Base-by-base conservation (phyloP, 1,140 invertebrate species). In the Drosophila sp. region DNA sequence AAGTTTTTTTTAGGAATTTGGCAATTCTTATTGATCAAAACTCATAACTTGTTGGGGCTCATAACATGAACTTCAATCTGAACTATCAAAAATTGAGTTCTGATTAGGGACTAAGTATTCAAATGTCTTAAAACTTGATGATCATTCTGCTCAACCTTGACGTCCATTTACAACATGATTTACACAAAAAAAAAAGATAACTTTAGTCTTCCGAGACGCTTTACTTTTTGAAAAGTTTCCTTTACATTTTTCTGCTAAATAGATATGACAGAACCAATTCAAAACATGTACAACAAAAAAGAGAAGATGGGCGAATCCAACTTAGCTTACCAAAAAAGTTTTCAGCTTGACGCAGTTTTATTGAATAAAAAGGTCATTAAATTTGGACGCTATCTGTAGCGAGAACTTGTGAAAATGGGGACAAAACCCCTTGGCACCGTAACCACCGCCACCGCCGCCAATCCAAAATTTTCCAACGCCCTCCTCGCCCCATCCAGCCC, bases 301-400 rank as follows among this genome's bases (percentile, higher is more conserved):
- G 41, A 44, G 4, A 27, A 5, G 60, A 63, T 17, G 7, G 17
- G 29, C 44, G 56, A 47, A 47, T 47, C 25, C 23, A 50, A 50
- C 44, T 50, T 50, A 3, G 44, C 44, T 50, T 50, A 50, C 44
- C 44, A 17, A 57, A 58, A 58, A 58, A 58, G 32, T 58, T 58
- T 58, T 58, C 30, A 68, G 68, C 75, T 86, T 74, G 41, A 70
- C 72, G 84, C 76, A 74, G 79, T 87, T 89, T 89, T 80, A 89
- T 89, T 89, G 85, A 89, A 89, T 89, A 89, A 89, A 58, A 89
- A 89, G 84, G 73, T 90, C 84, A 89, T 89, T 89, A 89, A 89
- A 89, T 89, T 89, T 89, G 83, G 84, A 89, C 77, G 84, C 84
- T 89, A 89, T 89, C 84, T 89, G 74, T 80, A 72, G 74, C 77